Evolutionary conservation across 2,113 vertebrate species (phyloP).

Genomic region (Progne subis): DNA sequence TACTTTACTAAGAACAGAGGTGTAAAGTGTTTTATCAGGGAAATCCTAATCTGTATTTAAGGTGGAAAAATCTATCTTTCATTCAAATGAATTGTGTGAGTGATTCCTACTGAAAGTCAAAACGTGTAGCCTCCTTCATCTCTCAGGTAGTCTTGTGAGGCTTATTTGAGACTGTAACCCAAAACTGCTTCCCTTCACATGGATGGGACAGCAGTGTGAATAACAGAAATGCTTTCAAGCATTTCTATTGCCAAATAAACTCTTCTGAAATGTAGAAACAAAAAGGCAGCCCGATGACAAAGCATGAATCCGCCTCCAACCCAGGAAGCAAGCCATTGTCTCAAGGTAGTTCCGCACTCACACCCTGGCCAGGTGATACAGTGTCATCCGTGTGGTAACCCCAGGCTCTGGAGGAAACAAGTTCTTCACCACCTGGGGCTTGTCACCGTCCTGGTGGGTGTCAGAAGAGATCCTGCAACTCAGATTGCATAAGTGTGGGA

Average conservation of each 20-base stretch:
- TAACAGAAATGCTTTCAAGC: background rate
- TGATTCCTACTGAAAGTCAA: background rate
- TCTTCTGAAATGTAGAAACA: background rate
- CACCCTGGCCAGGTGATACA: fast-evolving
- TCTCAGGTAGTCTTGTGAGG: background rate
- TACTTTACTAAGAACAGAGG: background rate
- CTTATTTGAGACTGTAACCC: background rate
- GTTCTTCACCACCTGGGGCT: background rate
- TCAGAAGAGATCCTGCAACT: background rate
- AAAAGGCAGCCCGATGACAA: background rate
- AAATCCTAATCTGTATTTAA: background rate
- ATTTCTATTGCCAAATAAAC: background rate
- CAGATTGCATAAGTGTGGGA: background rate
- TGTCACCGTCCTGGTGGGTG: background rate
- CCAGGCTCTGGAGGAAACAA: background rate
- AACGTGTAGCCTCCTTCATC: background rate
- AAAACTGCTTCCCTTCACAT: background rate
- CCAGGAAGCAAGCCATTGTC: background rate
- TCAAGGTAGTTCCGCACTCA: fast-evolving
- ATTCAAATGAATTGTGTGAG: background rate
- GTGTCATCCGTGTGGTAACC: background rate
- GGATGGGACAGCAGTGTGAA: background rate
- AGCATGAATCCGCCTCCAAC: background rate
- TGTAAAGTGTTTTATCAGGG: background rate
- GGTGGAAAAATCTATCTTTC: background rate